These are phyloP conservation scores for Pseudomyrmex pallidus DNA, from an alignment of 1,140 invertebrate species.

Conservation along the genomic window DNA sequence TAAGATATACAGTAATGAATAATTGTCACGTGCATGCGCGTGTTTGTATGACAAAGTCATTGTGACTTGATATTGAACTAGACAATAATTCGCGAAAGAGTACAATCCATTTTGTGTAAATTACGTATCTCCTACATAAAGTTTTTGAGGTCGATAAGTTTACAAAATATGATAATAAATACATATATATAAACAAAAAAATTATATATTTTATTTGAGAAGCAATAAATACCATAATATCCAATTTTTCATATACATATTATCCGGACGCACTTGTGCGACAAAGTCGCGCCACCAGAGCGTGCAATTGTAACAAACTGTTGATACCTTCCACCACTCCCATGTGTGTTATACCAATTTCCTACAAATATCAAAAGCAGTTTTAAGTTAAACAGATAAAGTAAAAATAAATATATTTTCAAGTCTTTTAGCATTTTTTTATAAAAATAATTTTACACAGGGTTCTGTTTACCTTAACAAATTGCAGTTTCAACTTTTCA, in stretches of 20 bases:
- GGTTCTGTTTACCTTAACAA: constrained; percentile 89
- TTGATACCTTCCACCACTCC: constrained; percentile 95
- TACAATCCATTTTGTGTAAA: constrained; percentile 16
- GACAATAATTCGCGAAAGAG: neutral
- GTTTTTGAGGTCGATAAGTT: neutral
- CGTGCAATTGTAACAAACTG: constrained; percentile 95
- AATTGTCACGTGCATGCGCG: no score
- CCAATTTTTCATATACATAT: neutral
- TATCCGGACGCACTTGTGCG: constrained; percentile 41
- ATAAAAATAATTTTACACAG: neutral
- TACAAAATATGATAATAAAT: constrained; percentile 36
- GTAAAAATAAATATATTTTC: no score
- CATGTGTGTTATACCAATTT: constrained; percentile 97
- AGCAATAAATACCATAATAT: constrained; percentile 2
- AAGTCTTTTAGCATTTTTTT: no score
- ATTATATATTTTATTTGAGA: constrained; percentile 54
- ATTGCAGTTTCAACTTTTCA: constrained; percentile 94
- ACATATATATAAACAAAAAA: constrained; percentile 48
- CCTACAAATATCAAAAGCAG: constrained; percentile 86
- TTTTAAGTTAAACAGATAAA: neutral
- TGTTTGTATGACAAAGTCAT: constrained; percentile 26
- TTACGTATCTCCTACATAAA: neutral
- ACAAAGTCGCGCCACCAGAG: constrained; percentile 94
- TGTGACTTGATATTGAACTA: neutral
- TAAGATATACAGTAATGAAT: no score